Evolutionary conservation across 2,113 vertebrate genomes (phyloP), one percentile per base, ranked within the genome.

Genomic region (Indicator indicator): DNA sequence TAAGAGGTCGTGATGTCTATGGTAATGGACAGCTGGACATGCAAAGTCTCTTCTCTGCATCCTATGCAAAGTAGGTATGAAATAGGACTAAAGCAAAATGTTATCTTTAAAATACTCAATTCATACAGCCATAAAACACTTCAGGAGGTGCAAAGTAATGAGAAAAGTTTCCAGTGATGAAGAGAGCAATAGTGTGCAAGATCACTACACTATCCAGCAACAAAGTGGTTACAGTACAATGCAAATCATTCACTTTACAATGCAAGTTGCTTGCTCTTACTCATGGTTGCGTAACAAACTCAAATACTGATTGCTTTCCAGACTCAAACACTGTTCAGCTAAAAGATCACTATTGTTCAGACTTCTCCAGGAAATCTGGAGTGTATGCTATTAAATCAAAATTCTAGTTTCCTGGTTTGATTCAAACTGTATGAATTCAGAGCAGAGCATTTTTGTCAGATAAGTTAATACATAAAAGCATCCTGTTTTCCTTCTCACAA

Each of bases 231-330:
- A 67, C 42, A 91, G 48, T 27, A 56, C 58, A 69, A 85, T 75
- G 76, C n/a, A 89, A 86, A 94, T 91, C 86, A 48, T 88, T 93
- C 72, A 16, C 85, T 93, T 94, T 62, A 83, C 83, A 83, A 78
- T 93, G 91, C 82, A 72, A 86, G 91, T 68, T 83, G 48, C 33
- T 28, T 88, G 30, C 54, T 88, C 63, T 78, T 88, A 48, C 73
- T 89, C 38, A 42, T 74, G 60, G 71, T 94, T 95, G 78, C 52
- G 27, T 91, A 95, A 92, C 87, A 93, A 93, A 92, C 71, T 74
- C 65, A 62, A 44, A 75, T 30, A 54, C 70, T 81, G 80, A 94
- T 93, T 95, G 80, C 88, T 77, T 94, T 86, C 62, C 63, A 86
- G 56, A 88, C 62, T 85, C 81, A 67, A 91, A 67, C 32, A 83